Base-by-base conservation (phyloP, 2,888 invertebrate species). In the Sylvicola cinctus region DNA sequence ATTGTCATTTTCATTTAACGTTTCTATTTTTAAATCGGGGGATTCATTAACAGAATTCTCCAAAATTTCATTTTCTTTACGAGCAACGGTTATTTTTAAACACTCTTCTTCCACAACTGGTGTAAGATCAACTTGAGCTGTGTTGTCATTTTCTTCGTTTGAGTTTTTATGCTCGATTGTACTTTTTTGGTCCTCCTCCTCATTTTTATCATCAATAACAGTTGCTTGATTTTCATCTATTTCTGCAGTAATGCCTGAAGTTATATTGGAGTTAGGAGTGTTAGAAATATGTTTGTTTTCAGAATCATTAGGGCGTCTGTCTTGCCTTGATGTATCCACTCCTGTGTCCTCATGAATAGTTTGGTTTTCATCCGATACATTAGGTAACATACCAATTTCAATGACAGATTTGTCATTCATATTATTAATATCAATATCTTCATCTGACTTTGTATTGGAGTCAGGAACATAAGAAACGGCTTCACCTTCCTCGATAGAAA, bases 381-480 rank as follows among this genome's bases (percentile, higher is more conserved):
- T n/a, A n/a, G n/a, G n/a, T n/a, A n/a, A n/a, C n/a, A n/a, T 14
- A 34, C 29, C 26, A 8, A 7, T 3, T 29, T 34, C 34, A 20
- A 23, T 28, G 12, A 12, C 14, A 8, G 8, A 12, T 12, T 34
- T 29, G 8, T 33, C 34, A 15, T 29, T 14, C 15, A 20, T 29
- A 16, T 5, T 34, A 6, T 29, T 16, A 8, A 5, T 16, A n/a
- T 31, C 31, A 14, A 31, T 14, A 16, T 16, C 7, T 31, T 29
- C 13, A 29, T 7, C 13, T 29, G n/a, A n/a, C n/a, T n/a, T n/a
- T n/a, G n/a, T n/a, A n/a, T n/a, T n/a, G n/a, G n/a, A n/a, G n/a
- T n/a, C n/a, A n/a, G n/a, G n/a, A n/a, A n/a, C n/a, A 7, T 29
- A 8, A 13, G 11, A 10, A 8, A 16, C 13, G 15, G 4, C 16